Evolutionary conservation across 1,140 invertebrate species (phyloP).

Genomic region (Thaumatotibia leucotreta): DNA sequence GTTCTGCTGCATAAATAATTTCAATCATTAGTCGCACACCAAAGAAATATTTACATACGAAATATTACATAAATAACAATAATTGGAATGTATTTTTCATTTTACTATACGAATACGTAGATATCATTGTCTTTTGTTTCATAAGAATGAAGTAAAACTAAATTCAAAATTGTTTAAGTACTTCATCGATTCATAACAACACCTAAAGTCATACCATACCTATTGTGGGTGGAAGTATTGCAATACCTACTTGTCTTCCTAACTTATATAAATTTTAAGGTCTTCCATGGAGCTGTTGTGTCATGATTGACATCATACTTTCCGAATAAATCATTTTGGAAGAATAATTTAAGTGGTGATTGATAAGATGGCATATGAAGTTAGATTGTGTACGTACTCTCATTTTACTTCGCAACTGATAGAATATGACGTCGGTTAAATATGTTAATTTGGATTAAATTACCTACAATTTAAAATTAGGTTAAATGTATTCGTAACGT

Average conservation of each 20-base stretch:
- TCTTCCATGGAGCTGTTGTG: not conserved
- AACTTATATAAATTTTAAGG: not conserved
- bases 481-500: too few relatives aligned
- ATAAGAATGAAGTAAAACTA: too few relatives aligned
- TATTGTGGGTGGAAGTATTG: not conserved
- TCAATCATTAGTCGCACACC: not conserved
- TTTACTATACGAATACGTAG: not conserved
- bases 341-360: not conserved
- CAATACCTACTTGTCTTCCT: not conserved
- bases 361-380: too few relatives aligned
- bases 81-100: not conserved
- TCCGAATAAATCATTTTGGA: not conserved
- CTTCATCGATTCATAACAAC: too few relatives aligned
- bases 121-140: too few relatives aligned
- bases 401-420: too few relatives aligned
- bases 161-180: too few relatives aligned
- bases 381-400: too few relatives aligned
- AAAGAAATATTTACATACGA: not conserved
- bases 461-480: too few relatives aligned
- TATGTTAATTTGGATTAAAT: too few relatives aligned
- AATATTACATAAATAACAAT: not conserved
- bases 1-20: not conserved
- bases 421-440: too few relatives aligned
- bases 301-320: not conserved
- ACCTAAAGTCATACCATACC: too few relatives aligned